phyloP scores from a whole-genome alignment of 2,113 vertebrate species.

The Patagioenas fasciata region DNA sequence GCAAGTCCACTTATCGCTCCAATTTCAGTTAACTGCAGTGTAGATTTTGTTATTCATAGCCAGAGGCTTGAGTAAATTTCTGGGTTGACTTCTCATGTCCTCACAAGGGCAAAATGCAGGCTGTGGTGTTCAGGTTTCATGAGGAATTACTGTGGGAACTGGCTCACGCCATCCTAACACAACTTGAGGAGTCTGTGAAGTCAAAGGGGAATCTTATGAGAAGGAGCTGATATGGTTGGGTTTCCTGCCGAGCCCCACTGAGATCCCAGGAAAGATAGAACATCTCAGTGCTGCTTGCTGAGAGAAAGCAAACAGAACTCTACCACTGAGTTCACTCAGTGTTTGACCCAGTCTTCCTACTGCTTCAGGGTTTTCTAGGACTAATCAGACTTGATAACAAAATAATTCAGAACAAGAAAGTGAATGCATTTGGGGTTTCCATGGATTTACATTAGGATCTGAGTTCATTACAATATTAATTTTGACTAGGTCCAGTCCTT shows the following conservation, averaged over 20 bases:
- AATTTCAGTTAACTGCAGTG: not conserved
- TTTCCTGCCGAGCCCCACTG: slow-evolving; percentile 20
- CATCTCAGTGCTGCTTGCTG: not conserved
- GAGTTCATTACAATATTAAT: not conserved
- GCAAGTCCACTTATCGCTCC: not conserved
- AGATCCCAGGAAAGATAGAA: slow-evolving; percentile 36
- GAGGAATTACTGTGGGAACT: slow-evolving; percentile 49
- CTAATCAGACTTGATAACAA: slow-evolving; percentile 59
- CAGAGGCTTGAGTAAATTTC: slow-evolving; percentile 50
- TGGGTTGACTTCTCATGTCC: slow-evolving; percentile 21
- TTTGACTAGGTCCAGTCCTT: slow-evolving; percentile 25
- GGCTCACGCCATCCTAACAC: not conserved
- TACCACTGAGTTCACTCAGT: not conserved
- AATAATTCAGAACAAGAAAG: slow-evolving; percentile 52
- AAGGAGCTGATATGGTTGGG: not conserved
- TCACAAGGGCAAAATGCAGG: not conserved
- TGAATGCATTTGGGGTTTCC: slow-evolving; percentile 47
- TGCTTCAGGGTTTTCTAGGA: slow-evolving; percentile 55
- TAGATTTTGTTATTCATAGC: slow-evolving; percentile 51
- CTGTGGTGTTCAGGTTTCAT: slow-evolving; percentile 6
- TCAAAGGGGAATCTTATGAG: slow-evolving; percentile 29
- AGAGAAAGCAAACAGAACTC: slow-evolving; percentile 23
- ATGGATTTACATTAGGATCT: slow-evolving; percentile 11
- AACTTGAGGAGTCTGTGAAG: not conserved
- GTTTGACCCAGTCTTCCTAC: slow-evolving; percentile 60